These are phyloP conservation scores for Venusia cambrica DNA, from an alignment of 2,888 invertebrate genomes.

Conservation along the genomic window DNA sequence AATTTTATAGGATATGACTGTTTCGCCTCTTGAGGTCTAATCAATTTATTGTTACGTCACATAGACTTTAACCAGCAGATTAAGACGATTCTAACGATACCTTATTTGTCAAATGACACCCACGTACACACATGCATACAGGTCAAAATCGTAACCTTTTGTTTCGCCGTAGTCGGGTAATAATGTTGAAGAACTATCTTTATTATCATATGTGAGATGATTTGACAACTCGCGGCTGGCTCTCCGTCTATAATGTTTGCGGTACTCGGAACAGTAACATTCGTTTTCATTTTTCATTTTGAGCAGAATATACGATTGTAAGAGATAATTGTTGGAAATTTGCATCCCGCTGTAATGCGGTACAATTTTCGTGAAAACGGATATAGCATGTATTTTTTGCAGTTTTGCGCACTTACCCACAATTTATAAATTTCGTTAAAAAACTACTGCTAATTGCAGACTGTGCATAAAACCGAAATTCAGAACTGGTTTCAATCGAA, in stretches of 20 bases:
- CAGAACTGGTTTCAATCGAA: too few species aligned
- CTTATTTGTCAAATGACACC: too few species aligned
- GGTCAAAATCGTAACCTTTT: too few species aligned
- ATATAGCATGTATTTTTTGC: constrained; percentile 14
- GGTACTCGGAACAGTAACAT: constrained; percentile 20
- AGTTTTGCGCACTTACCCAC: constrained; percentile 7
- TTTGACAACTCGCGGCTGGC: neutral
- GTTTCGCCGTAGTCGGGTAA: too few species aligned
- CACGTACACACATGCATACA: too few species aligned
- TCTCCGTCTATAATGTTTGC: constrained; percentile 19
- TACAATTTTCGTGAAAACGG: constrained; percentile 12
- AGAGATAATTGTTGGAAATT: constrained; percentile 27
- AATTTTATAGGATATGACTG: too few species aligned
- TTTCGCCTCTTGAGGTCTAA: too few species aligned
- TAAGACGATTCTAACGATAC: too few species aligned
- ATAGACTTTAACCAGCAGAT: too few species aligned
- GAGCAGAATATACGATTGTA: constrained; percentile 23
- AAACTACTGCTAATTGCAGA: too few species aligned
- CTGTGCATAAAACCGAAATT: too few species aligned
- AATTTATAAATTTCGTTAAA: constrained; percentile 7
- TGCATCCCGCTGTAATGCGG: constrained; percentile 23
- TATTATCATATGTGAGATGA: neutral
- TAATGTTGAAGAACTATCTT: neutral
- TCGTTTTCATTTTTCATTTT: constrained; percentile 23
- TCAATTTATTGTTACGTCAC: too few species aligned